Percentiles rank a stretch among this genome's conserved stretches.
phyloP scores from a whole-genome alignment of 2,888 invertebrate genomes.

The Malacosoma neustria region DNA sequence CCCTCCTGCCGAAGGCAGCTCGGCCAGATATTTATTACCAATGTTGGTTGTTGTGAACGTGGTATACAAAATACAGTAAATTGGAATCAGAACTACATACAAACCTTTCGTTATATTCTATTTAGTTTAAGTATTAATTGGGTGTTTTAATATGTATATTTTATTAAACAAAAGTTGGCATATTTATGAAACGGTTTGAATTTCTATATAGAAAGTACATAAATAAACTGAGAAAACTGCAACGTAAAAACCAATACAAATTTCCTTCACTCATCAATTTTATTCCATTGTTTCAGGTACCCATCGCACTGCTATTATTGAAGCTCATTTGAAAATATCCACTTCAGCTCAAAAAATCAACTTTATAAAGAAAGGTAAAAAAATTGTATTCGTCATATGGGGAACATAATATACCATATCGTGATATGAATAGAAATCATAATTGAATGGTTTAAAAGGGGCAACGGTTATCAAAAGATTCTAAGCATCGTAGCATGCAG shows the following conservation, averaged over 20 bases:
- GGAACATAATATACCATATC: constrained; percentile 2
- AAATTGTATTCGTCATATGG: neutral
- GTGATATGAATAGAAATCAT: constrained; percentile 18
- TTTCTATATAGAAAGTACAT: no score
- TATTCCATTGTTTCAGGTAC: neutral
- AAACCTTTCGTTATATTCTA: no score
- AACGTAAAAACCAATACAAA: neutral
- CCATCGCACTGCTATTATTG: neutral
- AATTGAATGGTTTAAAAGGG: constrained; percentile 19
- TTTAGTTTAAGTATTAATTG: no score
- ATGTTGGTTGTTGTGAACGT: no score
- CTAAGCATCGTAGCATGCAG: constrained; percentile 33
- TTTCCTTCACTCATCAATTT: neutral
- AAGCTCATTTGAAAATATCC: neutral
- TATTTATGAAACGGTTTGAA: no score
- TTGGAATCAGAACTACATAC: no score
- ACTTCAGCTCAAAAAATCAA: neutral
- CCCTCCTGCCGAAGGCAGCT: no score
- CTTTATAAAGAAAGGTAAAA: neutral
- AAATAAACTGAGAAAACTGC: neutral
- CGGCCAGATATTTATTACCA: no score
- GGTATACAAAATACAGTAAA: no score
- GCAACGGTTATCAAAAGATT: constrained; percentile 39
- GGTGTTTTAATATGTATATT: no score
- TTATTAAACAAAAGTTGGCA: no score